A percentile compares a stretch with the other conserved stretches of the same genome.
These are phyloP conservation scores for Todus mexicanus DNA, from an alignment of 2,797 vertebrate species.

Conservation along the genomic window DNA sequence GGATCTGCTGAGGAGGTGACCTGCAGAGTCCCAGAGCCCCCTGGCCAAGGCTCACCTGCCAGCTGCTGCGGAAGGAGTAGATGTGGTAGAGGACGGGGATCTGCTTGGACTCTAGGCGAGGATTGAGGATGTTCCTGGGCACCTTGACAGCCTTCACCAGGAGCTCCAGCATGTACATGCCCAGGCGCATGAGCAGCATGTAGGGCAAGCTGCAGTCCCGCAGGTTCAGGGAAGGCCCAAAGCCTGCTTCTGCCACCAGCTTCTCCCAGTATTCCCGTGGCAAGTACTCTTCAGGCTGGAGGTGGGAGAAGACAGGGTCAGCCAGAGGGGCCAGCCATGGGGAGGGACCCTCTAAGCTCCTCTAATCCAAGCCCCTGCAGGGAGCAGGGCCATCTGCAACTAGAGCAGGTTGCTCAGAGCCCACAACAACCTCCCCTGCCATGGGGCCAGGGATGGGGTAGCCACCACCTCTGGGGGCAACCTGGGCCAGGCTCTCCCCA, in stretches of 20 bases:
- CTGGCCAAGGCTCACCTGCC: conserved; percentile 78
- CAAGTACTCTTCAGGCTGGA: conserved; percentile 73
- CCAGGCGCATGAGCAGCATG: conserved; percentile 80
- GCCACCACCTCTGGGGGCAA: neutral
- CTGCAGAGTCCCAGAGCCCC: conserved; percentile 17
- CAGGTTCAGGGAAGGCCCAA: conserved; percentile 71
- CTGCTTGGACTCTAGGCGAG: conserved; percentile 45
- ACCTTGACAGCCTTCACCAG: conserved; percentile 85
- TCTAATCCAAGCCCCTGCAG: neutral
- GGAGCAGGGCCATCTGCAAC: neutral
- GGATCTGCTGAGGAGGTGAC: neutral
- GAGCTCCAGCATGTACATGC: conserved; percentile 85
- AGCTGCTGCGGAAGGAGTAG: conserved; percentile 87
- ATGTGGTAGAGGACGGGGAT: conserved; percentile 93
- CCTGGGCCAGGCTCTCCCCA: neutral
- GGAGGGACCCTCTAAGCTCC: neutral
- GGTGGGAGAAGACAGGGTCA: neutral
- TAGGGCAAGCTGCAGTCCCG: conserved; percentile 79
- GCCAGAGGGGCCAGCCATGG: neutral
- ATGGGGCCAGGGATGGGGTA: neutral
- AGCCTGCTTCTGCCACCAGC: conserved; percentile 73
- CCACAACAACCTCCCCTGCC: neutral
- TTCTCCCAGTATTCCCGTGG: conserved; percentile 86
- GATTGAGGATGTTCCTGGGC: conserved; percentile 74
- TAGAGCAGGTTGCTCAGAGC: neutral